Conservation (phyloP, 1,140 invertebrate species). For the Copidosoma floridanum region DNA sequence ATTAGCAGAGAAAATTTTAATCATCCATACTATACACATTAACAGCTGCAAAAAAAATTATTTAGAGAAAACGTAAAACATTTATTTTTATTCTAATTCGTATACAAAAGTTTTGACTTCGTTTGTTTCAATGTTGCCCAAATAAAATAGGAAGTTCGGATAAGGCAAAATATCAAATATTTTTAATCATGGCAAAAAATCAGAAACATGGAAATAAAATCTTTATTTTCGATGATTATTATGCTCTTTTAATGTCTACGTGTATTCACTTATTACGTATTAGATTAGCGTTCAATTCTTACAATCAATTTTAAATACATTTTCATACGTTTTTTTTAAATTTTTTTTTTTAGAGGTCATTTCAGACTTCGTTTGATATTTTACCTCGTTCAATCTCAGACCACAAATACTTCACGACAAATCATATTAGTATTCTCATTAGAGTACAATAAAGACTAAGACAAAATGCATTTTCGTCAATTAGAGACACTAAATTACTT, state of each 20-base stretch:
- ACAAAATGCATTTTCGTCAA: slow-evolving; percentile 44
- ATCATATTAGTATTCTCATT: slow-evolving; percentile 13
- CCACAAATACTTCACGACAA: slow-evolving; percentile 5
- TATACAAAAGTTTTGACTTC: slow-evolving; percentile 17
- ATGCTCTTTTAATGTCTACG: slow-evolving; percentile 1
- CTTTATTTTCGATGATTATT: slow-evolving; percentile 1
- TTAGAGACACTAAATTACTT: slow-evolving; percentile 16
- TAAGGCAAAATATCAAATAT: too few relatives aligned
- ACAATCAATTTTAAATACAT: slow-evolving; percentile 12
- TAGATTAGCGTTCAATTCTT: slow-evolving; percentile 2
- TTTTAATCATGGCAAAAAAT: slow-evolving; percentile 13
- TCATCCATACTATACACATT: slow-evolving; percentile 20
- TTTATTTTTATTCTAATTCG: slow-evolving; percentile 1
- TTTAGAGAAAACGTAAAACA: not conserved
- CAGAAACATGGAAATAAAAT: not conserved
- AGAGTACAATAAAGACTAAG: slow-evolving; percentile 43
- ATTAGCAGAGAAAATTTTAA: slow-evolving; percentile 24
- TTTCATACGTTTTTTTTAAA: slow-evolving; percentile 5
- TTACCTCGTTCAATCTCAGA: not conserved
- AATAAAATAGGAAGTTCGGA: too few relatives aligned
- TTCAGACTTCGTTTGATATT: not conserved
- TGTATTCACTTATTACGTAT: slow-evolving; percentile 8
- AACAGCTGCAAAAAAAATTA: slow-evolving; percentile 19
- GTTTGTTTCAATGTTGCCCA: not conserved
- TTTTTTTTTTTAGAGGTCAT: too few relatives aligned